phyloP scores from a whole-genome alignment of 2,113 vertebrate species.

The Microtus richardsoni region DNA sequence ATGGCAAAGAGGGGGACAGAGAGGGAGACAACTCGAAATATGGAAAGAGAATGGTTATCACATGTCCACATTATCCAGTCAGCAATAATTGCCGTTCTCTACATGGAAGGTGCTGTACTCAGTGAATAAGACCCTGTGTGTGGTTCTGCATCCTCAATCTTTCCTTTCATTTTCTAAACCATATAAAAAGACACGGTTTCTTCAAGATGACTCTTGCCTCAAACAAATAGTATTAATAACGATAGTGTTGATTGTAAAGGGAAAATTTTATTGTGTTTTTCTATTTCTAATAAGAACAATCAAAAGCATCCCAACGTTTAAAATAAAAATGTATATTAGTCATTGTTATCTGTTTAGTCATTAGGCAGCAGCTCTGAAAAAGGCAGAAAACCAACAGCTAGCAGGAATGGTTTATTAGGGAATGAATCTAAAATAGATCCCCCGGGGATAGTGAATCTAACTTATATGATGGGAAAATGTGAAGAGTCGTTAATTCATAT shows the following conservation, averaged over 20 bases:
- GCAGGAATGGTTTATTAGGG: slow-evolving; percentile 54
- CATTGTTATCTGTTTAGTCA: slow-evolving; percentile 18
- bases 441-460: slow-evolving; percentile 27
- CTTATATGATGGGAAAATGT: slow-evolving; percentile 56
- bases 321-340: slow-evolving; percentile 57
- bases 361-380: slow-evolving; percentile 42
- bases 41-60: not conserved
- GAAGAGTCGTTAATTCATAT: slow-evolving; percentile 74
- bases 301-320: slow-evolving; percentile 26
- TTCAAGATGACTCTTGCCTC: not conserved
- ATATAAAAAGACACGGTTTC: slow-evolving; percentile 9
- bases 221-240: not conserved
- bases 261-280: slow-evolving; percentile 33
- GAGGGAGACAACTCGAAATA: slow-evolving; percentile 20
- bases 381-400: slow-evolving; percentile 43
- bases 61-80: not conserved
- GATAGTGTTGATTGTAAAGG: not conserved
- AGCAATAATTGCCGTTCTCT: not conserved
- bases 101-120: not conserved
- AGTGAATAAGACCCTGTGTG: not conserved
- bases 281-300: slow-evolving; percentile 45
- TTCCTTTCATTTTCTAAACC: slow-evolving; percentile 45
- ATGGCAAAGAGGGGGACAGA: not conserved
- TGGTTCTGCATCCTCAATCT: not conserved
- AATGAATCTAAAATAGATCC: slow-evolving; percentile 62